These are phyloP conservation scores for Camponotus floridanus DNA, from an alignment of 1,140 invertebrate species.

Conservation along the genomic window DNA sequence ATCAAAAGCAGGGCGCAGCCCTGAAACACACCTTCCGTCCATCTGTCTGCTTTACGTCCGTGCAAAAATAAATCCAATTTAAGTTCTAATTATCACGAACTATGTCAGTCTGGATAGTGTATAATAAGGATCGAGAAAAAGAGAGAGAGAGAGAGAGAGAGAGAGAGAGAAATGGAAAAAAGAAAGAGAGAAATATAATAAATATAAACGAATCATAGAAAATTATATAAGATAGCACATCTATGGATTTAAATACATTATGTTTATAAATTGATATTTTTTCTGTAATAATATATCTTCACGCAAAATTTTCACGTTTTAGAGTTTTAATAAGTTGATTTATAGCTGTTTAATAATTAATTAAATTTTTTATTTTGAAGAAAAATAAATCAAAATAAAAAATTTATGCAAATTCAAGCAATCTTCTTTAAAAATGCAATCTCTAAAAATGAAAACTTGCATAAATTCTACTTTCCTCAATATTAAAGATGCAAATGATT, in stretches of 20 bases:
- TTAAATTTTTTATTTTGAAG: not conserved
- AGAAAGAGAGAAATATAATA: not conserved
- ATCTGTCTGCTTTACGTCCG: slow-evolving; percentile 37
- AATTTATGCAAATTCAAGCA: not conserved
- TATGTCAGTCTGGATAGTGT: not conserved
- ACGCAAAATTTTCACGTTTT: not conserved
- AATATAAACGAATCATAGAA: not conserved
- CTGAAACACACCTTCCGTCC: slow-evolving; percentile 58
- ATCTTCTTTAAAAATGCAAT: not conserved
- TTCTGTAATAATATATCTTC: not conserved
- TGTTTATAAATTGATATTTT: no score
- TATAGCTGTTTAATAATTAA: slow-evolving; percentile 5
- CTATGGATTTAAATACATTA: not conserved
- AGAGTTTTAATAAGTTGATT: not conserved
- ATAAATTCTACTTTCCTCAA: not conserved
- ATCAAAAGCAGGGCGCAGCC: slow-evolving; percentile 62
- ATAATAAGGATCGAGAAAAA: not conserved
- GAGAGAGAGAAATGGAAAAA: not conserved
- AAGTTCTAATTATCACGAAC: slow-evolving; percentile 55
- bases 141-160: not conserved
- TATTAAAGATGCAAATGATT: not conserved
- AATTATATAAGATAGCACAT: not conserved
- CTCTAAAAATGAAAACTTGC: not conserved
- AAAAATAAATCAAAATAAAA: not conserved
- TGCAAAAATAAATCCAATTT: slow-evolving; percentile 53